Evolutionary conservation across 1,140 invertebrate genomes (phyloP).

Genomic region (Plodia interpunctella): DNA sequence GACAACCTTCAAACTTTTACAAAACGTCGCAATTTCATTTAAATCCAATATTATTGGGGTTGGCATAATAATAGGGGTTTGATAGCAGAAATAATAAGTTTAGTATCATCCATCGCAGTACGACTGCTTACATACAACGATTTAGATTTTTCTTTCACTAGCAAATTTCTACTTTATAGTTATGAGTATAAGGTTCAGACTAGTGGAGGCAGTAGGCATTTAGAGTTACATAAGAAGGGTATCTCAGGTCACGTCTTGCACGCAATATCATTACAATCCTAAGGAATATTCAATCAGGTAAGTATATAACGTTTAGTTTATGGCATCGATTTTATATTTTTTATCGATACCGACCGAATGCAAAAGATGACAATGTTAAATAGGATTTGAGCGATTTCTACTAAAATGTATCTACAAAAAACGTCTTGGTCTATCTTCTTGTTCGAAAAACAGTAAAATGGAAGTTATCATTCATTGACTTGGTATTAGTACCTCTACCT

Average conservation of each 20-base stretch:
- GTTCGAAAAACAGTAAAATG: too few relatives aligned
- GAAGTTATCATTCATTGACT: too few relatives aligned
- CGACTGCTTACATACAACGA: neutral
- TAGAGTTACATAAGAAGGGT: neutral
- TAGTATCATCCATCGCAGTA: neutral
- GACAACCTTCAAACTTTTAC: neutral
- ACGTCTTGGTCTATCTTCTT: too few relatives aligned
- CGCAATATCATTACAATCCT: constrained; percentile 20
- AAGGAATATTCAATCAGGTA: neutral
- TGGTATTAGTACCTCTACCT: too few relatives aligned
- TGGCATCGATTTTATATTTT: too few relatives aligned
- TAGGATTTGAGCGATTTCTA: too few relatives aligned
- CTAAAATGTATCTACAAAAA: too few relatives aligned
- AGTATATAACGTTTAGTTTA: too few relatives aligned
- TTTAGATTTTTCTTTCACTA: neutral
- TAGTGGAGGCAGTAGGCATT: neutral
- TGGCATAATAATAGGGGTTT: too few relatives aligned
- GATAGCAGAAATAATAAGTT: neutral
- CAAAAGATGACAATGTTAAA: too few relatives aligned
- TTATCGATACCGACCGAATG: too few relatives aligned
- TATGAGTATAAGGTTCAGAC: neutral
- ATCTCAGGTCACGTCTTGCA: constrained; percentile 22
- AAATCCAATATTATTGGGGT: too few relatives aligned
- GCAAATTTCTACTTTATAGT: neutral
- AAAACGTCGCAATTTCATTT: neutral